Evolutionary conservation across 1,140 invertebrate genomes (phyloP).

Genomic region (Procambarus virginalis): DNA sequence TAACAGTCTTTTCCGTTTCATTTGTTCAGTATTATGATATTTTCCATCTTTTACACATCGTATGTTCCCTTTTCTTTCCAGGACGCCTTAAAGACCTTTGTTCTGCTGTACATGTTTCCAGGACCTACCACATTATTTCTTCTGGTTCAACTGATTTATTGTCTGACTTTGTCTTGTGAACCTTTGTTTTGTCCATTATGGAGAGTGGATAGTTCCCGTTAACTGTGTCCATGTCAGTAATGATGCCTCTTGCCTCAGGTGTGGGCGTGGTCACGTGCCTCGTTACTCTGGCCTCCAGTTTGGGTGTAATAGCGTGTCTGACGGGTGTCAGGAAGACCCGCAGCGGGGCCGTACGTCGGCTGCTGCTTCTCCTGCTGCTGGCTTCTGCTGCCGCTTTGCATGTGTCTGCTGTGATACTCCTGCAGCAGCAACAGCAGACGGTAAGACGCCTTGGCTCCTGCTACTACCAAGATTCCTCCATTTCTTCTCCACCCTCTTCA

Average conservation of each 20-base stretch:
- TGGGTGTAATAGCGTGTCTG: constrained; percentile 26
- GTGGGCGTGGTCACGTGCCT: constrained; percentile 29
- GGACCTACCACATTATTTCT: too few relatives aligned
- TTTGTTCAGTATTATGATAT: too few relatives aligned
- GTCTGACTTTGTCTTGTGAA: too few relatives aligned
- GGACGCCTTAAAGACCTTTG: too few relatives aligned
- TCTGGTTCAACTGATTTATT: too few relatives aligned
- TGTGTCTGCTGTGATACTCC: constrained; percentile 9
- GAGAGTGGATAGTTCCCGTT: too few relatives aligned
- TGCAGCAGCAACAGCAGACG: not conserved
- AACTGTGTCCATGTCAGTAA: not conserved
- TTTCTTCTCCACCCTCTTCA: not conserved
- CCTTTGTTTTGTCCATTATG: too few relatives aligned
- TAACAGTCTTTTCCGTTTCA: too few relatives aligned
- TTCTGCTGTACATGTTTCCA: too few relatives aligned
- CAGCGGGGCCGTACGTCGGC: constrained; percentile 44
- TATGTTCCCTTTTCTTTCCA: too few relatives aligned
- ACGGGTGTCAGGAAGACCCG: constrained; percentile 18
- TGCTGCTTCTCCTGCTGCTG: constrained; percentile 34
- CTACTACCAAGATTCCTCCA: not conserved
- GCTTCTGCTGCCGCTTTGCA: constrained; percentile 13
- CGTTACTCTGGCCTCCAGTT: constrained; percentile 1
- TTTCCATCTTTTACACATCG: too few relatives aligned
- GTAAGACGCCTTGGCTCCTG: not conserved
- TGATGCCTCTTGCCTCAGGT: not conserved